Conservation (phyloP, 2,888 invertebrate species). For the Nudaria mundana region DNA sequence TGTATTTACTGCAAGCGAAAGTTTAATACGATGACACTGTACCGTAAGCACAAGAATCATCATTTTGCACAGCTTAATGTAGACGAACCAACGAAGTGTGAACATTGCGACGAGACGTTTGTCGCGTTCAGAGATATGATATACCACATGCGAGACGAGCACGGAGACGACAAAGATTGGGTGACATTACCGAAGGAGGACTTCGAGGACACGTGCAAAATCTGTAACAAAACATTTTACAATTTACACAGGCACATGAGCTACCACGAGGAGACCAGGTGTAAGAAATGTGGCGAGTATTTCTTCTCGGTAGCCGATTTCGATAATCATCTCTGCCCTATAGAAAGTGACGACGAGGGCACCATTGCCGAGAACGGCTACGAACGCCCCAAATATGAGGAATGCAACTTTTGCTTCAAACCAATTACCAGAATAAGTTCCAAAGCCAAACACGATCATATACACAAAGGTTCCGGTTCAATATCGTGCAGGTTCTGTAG, state of each 20-base stretch:
- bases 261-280: conserved; percentile 73
- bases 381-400: conserved; percentile 53
- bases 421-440: conserved; percentile 61
- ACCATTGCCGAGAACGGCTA: conserved; percentile 26
- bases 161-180: conserved; percentile 74
- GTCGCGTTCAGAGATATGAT: conserved; percentile 77
- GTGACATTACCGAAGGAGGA: conserved; percentile 66
- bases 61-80: conserved; percentile 64
- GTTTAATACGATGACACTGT: conserved; percentile 71
- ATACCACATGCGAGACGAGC: conserved; percentile 70
- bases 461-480: conserved; percentile 66
- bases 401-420: conserved; percentile 75
- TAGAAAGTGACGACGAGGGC: conserved; percentile 69
- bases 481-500: conserved; percentile 75
- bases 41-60: conserved; percentile 76
- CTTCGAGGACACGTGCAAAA: conserved; percentile 63
- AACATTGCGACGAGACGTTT: conserved; percentile 79
- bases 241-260: conserved; percentile 67
- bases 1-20: conserved; percentile 77
- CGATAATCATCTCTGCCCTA: conserved; percentile 68
- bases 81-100: conserved; percentile 71
- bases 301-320: conserved; percentile 63
- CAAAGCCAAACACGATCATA: conserved; percentile 56
- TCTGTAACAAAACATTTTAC: conserved; percentile 68
- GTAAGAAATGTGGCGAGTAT: conserved; percentile 73